Evolutionary conservation across 2,888 invertebrate species (phyloP), one percentile per base, ranked within the genome.

Genomic region (Hyposoter dolosus): DNA sequence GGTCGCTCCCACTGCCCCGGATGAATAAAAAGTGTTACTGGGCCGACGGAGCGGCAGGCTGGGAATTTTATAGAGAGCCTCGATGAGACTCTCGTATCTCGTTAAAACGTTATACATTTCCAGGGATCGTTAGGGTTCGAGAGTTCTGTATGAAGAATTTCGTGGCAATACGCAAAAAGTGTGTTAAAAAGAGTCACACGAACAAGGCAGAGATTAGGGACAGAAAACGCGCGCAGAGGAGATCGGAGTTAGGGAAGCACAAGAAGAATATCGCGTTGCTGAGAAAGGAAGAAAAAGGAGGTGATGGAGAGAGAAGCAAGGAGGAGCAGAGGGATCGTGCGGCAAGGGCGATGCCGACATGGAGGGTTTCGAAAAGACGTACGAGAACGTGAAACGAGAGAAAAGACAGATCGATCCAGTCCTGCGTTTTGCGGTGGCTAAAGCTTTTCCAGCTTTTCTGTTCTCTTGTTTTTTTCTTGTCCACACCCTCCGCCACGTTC

Each of bases 361-460:
- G 60, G 84, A 85, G 69, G 81, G 68, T 77, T 60, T 86, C 75
- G 71, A 76, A 79, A 76, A 66, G 82, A 85, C 65, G 78, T 45
- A 72, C 71, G 86, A 82, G 75, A 63, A 47, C 77, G 60, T 56
- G 65, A 60, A 86, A 78, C 60, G 83, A 74, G 65, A 69, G 83
- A 75, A 80, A 80, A 86, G 86, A 85, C 83, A 84, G 85, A 87
- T 88, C 88, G 85, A 88, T 88, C 63, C 71, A 65, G 79, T 86
- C 71, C 84, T 65, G 50, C 19, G 40, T 72, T 82, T 72, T 65
- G 80, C 45, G 83, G 82, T 78, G 28, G 69, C 32, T 71, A 28
- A 56, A 69, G 65, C 80, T 74, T 83, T 75, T 82, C 65, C 80
- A 75, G 77, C 81, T 71, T 74, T 83, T 71, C 76, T 75, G 40